Base-by-base conservation (phyloP, 2,113 vertebrate species). In the Burhinus bistriatus region DNA sequence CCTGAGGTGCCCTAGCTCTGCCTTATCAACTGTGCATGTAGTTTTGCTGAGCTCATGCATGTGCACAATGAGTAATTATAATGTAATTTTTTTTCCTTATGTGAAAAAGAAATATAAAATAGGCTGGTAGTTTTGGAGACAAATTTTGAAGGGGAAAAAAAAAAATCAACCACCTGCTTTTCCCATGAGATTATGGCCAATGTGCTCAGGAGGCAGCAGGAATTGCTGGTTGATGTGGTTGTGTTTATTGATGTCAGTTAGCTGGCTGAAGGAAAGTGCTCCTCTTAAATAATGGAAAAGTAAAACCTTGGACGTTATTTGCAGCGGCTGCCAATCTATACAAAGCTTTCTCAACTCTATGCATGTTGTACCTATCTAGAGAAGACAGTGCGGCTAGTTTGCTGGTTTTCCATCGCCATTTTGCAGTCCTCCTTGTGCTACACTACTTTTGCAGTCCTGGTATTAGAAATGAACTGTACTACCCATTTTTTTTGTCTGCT, bases 331-430 rank as follows among this genome's bases (percentile, higher is more conserved):
- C 34, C 34, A 19, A 22, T 5, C 10, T 34, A 3, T 4, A 8
- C 0, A 3, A 54, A 61, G 12, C 13, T 66, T 90, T 73, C 68
- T 64, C 22, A 68, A 0, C 18, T 34, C 1, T 2, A 11, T 2
- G 0, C 5, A 2, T 8, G 6, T 23, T 52, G 12, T 42, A 23
- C n/a, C 11, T 2, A 2, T 2, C 3, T 22, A 26, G 34, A 38
- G 34, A 65, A 42, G 21, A 11, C 17, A 11, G 12, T 2, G 1
- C 0, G 2, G 26, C 34, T 61, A 26, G 9, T 57, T 61, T 79
- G 51, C 22, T 17, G 3, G 29, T 16, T 87, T 42, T 65, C 5
- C 30, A 30, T 42, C 30, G n/a, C 18, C 17, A 6, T 6, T 13
- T 15, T n/a, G 49, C 14, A 42, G 30, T 61, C 93, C 36, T 87